A percentile compares a stretch with the other conserved stretches of the same genome.
phyloP scores from a whole-genome alignment of 2,888 invertebrate species.

The Tetragnatha montana region DNA sequence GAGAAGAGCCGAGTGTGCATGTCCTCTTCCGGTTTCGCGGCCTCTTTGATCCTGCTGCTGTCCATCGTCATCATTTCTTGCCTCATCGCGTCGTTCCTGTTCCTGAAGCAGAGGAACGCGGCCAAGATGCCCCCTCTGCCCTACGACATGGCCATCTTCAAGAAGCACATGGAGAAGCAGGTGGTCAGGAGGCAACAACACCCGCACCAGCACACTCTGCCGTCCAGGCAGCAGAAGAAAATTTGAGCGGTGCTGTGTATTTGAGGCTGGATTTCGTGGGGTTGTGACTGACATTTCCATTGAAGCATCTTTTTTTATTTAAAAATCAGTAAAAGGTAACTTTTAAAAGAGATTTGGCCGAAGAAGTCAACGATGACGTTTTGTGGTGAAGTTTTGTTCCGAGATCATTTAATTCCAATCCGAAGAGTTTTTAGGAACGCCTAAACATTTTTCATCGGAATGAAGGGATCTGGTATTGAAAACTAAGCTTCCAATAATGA shows the following conservation, averaged over 20 bases:
- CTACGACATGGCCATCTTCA: conserved; percentile 66
- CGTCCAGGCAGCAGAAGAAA: conserved; percentile 41
- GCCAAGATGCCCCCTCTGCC: conserved; percentile 50
- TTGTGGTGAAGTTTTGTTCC: no score
- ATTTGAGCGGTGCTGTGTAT: conserved; percentile 25
- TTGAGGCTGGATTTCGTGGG: no score
- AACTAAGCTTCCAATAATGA: no score
- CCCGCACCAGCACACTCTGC: conserved; percentile 36
- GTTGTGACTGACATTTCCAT: no score
- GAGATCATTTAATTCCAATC: no score
- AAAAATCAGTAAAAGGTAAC: no score
- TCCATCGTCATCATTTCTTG: conserved; percentile 90
- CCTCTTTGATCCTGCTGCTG: conserved; percentile 87
- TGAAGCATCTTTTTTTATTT: no score
- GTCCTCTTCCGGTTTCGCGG: conserved; percentile 93
- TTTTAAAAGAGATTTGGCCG: no score
- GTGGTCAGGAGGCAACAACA: conserved; percentile 38
- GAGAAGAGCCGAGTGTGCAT: conserved; percentile 82
- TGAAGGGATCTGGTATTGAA: no score
- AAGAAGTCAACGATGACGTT: no score
- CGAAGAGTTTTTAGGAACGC: no score
- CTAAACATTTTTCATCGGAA: no score
- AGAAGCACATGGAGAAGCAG: conserved; percentile 65
- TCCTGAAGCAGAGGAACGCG: conserved; percentile 81
- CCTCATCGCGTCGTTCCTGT: conserved; percentile 88